A percentile compares a stretch with the other conserved stretches of the same genome.
phyloP scores from a whole-genome alignment of 2,888 invertebrate species.

The Apamea crenata region DNA sequence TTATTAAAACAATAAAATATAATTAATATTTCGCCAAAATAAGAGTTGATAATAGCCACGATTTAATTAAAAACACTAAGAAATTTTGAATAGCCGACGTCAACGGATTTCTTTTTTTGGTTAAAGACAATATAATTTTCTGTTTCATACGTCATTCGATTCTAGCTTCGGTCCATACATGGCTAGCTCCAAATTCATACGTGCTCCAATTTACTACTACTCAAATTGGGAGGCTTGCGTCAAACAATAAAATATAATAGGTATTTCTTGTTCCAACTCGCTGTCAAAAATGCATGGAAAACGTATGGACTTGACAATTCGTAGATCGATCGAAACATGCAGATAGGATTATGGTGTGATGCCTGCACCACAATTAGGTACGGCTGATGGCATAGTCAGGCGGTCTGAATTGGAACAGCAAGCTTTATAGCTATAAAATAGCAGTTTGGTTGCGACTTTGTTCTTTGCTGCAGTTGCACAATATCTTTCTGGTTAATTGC shows the following conservation, averaged over 20 bases:
- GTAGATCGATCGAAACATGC: not conserved
- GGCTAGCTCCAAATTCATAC: slow-evolving; percentile 3
- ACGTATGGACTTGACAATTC: not conserved
- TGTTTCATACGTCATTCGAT: slow-evolving; percentile 21
- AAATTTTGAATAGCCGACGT: not conserved
- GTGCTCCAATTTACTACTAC: not conserved
- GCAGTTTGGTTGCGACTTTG: not conserved
- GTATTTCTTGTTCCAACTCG: not conserved
- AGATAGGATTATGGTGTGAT: too few species aligned
- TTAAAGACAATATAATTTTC: not conserved
- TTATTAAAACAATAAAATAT: not conserved
- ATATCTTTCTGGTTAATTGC: not conserved
- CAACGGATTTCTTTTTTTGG: slow-evolving; percentile 5
- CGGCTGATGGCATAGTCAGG: not conserved
- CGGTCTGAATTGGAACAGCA: not conserved
- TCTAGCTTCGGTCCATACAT: not conserved
- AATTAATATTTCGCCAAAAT: not conserved
- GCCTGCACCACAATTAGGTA: not conserved
- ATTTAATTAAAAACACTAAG: not conserved
- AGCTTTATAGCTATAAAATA: not conserved
- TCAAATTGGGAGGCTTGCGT: slow-evolving; percentile 14
- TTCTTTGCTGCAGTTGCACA: not conserved
- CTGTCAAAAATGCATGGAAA: not conserved
- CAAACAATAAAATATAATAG: slow-evolving; percentile 7
- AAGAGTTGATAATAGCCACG: not conserved